These are phyloP conservation scores for Morone saxatilis DNA, from an alignment of 2,113 vertebrate species.

Conservation along the genomic window DNA sequence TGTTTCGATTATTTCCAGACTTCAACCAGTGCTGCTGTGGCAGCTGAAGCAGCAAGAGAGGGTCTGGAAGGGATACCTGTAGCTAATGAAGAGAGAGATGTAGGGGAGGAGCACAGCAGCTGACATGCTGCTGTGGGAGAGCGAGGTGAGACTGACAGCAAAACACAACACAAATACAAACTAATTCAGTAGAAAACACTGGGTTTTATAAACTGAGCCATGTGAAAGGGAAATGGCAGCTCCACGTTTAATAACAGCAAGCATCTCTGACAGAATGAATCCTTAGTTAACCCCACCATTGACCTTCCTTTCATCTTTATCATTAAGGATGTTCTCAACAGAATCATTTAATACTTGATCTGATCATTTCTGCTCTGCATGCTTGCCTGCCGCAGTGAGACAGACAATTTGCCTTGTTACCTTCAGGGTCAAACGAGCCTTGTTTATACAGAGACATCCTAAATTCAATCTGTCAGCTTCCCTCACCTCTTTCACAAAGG, in stretches of 20 bases:
- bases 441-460: background rate
- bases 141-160: too few species aligned
- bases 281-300: background rate
- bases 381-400: background rate
- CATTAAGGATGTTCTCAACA: slow-evolving; percentile 6
- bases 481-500: background rate
- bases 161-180: too few species aligned
- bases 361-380: slow-evolving; percentile 8
- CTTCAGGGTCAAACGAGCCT: slow-evolving; percentile 8
- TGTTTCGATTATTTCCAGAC: too few species aligned
- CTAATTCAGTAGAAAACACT: too few species aligned
- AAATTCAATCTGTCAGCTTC: slow-evolving; percentile 23
- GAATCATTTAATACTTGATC: background rate
- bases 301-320: background rate
- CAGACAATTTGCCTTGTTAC: background rate
- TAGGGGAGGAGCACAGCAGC: too few species aligned
- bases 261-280: background rate
- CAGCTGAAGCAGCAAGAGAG: too few species aligned
- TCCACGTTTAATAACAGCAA: background rate
- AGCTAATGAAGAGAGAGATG: too few species aligned
- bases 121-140: too few species aligned
- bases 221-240: background rate
- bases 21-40: too few species aligned
- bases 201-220: background rate
- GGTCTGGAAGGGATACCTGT: too few species aligned